Percentiles rank a stretch among this genome's conserved stretches.
These are phyloP conservation scores for Ceratitis capitata DNA, from an alignment of 1,140 invertebrate species.

Conservation along the genomic window DNA sequence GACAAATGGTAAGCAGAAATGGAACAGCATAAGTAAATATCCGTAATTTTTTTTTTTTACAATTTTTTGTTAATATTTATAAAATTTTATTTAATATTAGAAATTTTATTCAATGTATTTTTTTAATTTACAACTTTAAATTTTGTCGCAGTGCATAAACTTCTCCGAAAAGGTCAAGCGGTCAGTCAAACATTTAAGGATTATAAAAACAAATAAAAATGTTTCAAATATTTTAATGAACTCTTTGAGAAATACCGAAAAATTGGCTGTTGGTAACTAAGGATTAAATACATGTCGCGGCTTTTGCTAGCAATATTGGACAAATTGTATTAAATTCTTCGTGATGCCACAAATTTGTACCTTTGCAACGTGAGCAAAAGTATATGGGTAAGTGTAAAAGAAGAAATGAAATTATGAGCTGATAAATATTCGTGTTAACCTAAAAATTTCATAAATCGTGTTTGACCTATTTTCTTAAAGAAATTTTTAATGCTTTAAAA, in stretches of 20 bases:
- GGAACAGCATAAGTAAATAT: background rate
- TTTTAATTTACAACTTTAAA: background rate
- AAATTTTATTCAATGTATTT: background rate
- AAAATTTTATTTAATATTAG: background rate
- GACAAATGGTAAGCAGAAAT: background rate
- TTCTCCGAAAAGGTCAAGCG: background rate
- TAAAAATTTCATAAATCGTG: background rate
- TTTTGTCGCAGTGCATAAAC: background rate
- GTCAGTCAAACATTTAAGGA: slow-evolving; percentile 11
- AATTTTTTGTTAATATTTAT: background rate
- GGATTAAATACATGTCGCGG: too few relatives aligned
- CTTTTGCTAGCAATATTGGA: background rate
- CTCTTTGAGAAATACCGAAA: background rate
- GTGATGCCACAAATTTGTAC: too few relatives aligned
- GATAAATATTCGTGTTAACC: slow-evolving; percentile 19
- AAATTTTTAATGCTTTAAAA: too few relatives aligned
- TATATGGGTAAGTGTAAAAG: too few relatives aligned
- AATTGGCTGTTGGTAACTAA: background rate
- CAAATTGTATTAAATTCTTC: slow-evolving; percentile 11
- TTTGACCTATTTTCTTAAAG: background rate
- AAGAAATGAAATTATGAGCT: background rate
- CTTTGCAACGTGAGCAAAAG: too few relatives aligned
- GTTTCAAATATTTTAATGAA: background rate
- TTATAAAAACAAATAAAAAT: background rate
- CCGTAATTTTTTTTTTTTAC: too few relatives aligned